Conservation (phyloP, 2,888 invertebrate genomes). For the Conus canariensis region DNA sequence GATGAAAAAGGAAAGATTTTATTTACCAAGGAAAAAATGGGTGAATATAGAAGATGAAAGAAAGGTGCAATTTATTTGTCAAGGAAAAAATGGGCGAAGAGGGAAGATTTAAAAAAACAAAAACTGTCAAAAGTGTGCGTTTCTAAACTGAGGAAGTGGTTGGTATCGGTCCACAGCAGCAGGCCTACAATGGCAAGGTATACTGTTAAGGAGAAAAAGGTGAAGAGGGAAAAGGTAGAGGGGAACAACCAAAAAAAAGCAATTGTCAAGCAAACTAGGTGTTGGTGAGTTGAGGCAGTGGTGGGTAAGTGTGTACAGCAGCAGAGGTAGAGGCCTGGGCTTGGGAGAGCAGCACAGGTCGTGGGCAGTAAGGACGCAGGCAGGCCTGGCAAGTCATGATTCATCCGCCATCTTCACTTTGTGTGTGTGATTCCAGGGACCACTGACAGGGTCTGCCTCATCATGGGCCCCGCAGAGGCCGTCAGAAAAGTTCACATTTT, state of each 20-base stretch:
- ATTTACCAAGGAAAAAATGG: too few species aligned
- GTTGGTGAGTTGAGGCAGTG: not conserved
- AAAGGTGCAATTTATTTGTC: too few species aligned
- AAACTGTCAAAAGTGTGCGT: too few species aligned
- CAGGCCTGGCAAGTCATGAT: conserved; percentile 4
- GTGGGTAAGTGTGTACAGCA: not conserved
- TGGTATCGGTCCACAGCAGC: too few species aligned
- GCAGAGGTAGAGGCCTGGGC: not conserved
- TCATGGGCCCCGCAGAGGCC: conserved; percentile 76
- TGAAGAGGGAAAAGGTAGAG: too few species aligned
- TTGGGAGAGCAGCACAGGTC: not conserved
- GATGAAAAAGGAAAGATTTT: too few species aligned
- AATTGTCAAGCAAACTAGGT: not conserved
- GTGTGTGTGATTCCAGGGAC: conserved; percentile 72
- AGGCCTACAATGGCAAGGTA: too few species aligned
- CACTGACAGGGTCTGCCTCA: conserved; percentile 78
- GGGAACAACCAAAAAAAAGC: not conserved
- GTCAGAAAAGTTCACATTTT: conserved; percentile 77
- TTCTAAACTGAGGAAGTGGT: too few species aligned
- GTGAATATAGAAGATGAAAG: too few species aligned
- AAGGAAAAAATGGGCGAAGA: too few species aligned
- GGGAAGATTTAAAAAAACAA: too few species aligned
- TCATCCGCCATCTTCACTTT: conserved; percentile 32
- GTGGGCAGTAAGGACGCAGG: not conserved
- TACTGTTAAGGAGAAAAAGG: too few species aligned